phyloP scores from a whole-genome alignment of 2,797 vertebrate genomes.

The Cetoscarus ocellatus region DNA sequence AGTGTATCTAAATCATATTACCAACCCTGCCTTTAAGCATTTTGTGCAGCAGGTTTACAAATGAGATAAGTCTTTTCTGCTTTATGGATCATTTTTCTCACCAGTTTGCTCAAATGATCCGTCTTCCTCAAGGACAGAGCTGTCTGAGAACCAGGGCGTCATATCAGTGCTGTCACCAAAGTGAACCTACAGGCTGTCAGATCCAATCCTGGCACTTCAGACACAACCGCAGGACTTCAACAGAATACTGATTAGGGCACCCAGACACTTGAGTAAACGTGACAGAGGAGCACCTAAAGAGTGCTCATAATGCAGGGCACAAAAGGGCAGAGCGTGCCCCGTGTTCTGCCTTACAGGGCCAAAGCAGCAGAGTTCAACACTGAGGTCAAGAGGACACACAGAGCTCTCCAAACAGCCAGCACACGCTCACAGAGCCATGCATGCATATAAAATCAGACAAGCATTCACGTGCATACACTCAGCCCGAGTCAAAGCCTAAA shows the following conservation, averaged over 20 bases:
- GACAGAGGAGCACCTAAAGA: constrained; percentile 53
- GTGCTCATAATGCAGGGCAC: constrained; percentile 37
- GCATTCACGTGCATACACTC: constrained; percentile 33
- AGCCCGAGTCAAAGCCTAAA: constrained; percentile 15
- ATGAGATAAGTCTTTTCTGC: neutral
- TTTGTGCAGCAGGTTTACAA: too few relatives aligned
- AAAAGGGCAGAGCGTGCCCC: constrained; percentile 34
- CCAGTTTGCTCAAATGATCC: neutral
- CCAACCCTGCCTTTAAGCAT: too few relatives aligned
- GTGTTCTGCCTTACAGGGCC: constrained; percentile 62
- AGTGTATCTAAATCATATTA: too few relatives aligned
- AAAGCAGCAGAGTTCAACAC: constrained; percentile 43
- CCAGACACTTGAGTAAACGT: constrained; percentile 46
- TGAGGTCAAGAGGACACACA: constrained; percentile 54
- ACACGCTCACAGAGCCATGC: constrained; percentile 40
- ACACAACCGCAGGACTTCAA: constrained; percentile 45
- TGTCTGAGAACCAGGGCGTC: constrained; percentile 28
- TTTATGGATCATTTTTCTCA: constrained; percentile 9
- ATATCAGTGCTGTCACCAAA: constrained; percentile 9
- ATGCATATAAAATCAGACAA: constrained; percentile 48
- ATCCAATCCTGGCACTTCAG: constrained; percentile 9
- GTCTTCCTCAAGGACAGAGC: neutral
- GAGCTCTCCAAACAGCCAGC: constrained; percentile 29
- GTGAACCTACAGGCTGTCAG: constrained; percentile 15
- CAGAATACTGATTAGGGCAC: constrained; percentile 47